Conservation (phyloP, 2,113 vertebrate genomes). For the Gallinago paraguaiae region DNA sequence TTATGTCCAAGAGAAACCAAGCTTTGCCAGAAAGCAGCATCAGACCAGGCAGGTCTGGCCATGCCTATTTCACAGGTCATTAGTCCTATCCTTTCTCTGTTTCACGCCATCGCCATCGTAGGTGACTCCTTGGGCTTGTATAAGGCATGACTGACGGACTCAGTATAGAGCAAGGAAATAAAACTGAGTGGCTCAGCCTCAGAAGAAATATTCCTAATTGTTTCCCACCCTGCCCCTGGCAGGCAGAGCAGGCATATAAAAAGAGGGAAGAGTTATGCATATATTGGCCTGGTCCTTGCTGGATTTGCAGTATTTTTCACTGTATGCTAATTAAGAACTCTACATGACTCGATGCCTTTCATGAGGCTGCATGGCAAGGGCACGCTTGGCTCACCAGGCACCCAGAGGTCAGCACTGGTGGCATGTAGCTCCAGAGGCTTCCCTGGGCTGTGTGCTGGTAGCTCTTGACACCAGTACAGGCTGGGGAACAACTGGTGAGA, state of each 20-base stretch:
- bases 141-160: not conserved
- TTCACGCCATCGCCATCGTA: not conserved
- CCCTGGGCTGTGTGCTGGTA: not conserved
- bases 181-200: not conserved
- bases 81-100: not conserved
- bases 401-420: not conserved
- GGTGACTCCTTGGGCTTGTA: not conserved
- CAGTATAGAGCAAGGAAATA: not conserved
- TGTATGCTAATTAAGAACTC: not conserved
- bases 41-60: not conserved
- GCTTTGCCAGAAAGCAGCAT: not conserved
- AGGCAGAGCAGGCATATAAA: not conserved
- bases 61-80: constrained; percentile 37
- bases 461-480: not conserved
- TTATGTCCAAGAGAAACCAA: not conserved
- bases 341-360: not conserved
- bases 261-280: not conserved
- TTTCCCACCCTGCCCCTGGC: not conserved
- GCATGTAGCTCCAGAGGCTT: not conserved
- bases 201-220: not conserved
- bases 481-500: not conserved
- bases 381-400: rapidly evolving
- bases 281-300: not conserved
- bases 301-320: not conserved
- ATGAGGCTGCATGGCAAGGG: not conserved